These are phyloP conservation scores for Trichopria drosophilae DNA, from an alignment of 2,888 invertebrate genomes.

Conservation along the genomic window DNA sequence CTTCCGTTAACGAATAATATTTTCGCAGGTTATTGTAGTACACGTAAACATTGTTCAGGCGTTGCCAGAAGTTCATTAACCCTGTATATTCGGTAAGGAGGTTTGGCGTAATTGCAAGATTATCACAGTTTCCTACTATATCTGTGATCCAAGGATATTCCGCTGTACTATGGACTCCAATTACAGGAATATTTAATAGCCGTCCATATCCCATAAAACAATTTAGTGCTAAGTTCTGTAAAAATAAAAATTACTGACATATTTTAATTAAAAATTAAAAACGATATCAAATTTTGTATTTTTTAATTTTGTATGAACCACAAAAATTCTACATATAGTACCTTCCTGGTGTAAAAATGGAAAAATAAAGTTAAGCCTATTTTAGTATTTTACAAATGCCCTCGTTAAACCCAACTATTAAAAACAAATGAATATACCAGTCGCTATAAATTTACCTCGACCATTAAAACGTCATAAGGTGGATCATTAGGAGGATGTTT, in stretches of 20 bases:
- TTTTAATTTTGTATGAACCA: too few species aligned
- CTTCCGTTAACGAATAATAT: constrained; percentile 26
- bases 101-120: constrained; percentile 37
- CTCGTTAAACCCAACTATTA: too few species aligned
- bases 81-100: constrained; percentile 16
- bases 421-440: too few species aligned
- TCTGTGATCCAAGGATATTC: constrained; percentile 41
- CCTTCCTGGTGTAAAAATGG: too few species aligned
- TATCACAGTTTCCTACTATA: constrained; percentile 39
- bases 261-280: too few species aligned
- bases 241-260: too few species aligned
- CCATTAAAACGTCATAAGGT: constrained; percentile 40
- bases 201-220: constrained; percentile 41
- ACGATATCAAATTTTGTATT: too few species aligned
- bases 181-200: constrained; percentile 38
- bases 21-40: constrained; percentile 28
- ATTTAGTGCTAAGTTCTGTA: too few species aligned
- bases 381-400: too few species aligned
- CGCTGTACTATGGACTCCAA: constrained; percentile 34
- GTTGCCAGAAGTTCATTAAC: constrained; percentile 36
- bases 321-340: too few species aligned
- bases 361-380: too few species aligned
- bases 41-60: constrained; percentile 35
- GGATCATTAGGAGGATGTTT: constrained; percentile 41
- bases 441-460: constrained; percentile 39